These are phyloP conservation scores for Lampris megalopsis DNA, from an alignment of 2,113 vertebrate genomes.

Conservation along the genomic window DNA sequence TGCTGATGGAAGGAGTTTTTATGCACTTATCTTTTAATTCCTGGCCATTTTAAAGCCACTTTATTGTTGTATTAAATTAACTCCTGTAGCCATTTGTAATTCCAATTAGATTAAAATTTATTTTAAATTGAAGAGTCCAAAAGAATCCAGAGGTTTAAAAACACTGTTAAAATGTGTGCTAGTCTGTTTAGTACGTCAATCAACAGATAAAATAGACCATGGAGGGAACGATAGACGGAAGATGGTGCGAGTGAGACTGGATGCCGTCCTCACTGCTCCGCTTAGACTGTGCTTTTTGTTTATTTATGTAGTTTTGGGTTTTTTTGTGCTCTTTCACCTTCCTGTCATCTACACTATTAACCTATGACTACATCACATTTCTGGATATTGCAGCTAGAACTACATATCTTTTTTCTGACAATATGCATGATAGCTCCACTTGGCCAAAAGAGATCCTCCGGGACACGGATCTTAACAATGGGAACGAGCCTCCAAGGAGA, in stretches of 20 bases:
- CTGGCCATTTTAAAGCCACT: slow-evolving; percentile 25
- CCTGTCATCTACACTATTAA: background rate
- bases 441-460: too few relatives aligned
- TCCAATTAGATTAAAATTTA: slow-evolving; percentile 47
- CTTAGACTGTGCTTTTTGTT: background rate
- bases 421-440: background rate
- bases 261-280: background rate
- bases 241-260: background rate
- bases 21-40: slow-evolving; percentile 44
- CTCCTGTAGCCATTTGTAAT: slow-evolving; percentile 33
- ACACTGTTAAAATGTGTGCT: slow-evolving; percentile 16
- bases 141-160: slow-evolving; percentile 2
- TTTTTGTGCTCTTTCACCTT: background rate
- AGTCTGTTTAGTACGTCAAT: slow-evolving; percentile 19
- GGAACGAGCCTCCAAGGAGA: background rate
- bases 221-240: background rate
- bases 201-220: background rate
- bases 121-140: slow-evolving; percentile 16
- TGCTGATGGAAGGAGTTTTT: slow-evolving; percentile 56
- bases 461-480: too few relatives aligned
- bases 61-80: slow-evolving; percentile 66
- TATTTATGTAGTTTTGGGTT: background rate
- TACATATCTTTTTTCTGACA: background rate
- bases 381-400: background rate
- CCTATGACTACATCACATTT: background rate